Conservation (phyloP, 2,888 invertebrate species). For the Phortica okadai region DNA sequence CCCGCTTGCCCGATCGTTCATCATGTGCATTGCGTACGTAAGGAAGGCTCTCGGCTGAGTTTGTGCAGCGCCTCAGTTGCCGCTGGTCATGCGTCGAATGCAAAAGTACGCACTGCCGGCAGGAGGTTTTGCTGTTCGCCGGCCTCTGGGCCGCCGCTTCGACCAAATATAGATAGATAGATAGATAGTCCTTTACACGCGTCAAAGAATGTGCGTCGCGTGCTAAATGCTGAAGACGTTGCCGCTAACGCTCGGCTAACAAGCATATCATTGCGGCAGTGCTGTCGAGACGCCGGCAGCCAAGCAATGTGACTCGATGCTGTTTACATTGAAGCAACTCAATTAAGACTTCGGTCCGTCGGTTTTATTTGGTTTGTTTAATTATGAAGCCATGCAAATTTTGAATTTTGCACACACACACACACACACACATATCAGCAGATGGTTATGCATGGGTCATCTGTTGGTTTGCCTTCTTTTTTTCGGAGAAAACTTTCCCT, state of each 20-base stretch:
- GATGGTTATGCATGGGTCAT: not conserved
- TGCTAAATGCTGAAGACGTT: not conserved
- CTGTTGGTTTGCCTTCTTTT: not conserved
- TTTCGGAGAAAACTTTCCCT: not conserved
- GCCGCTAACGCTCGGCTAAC: not conserved
- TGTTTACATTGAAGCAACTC: too few species aligned
- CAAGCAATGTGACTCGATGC: too few species aligned
- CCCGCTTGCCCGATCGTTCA: not conserved
- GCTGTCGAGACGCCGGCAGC: too few species aligned
- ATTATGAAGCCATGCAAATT: not conserved
- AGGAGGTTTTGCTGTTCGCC: not conserved
- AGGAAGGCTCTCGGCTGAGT: not conserved
- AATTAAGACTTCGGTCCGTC: not conserved
- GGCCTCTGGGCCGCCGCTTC: too few species aligned
- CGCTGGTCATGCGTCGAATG: slow-evolving; percentile 39
- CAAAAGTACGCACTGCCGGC: not conserved
- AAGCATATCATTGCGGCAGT: not conserved
- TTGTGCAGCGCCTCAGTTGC: slow-evolving; percentile 39
- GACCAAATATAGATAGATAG: too few species aligned
- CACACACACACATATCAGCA: not conserved
- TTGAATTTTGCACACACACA: not conserved
- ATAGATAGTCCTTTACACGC: too few species aligned
- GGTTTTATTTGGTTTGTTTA: not conserved
- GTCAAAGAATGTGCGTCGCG: not conserved
- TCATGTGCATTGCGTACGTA: too few species aligned